Evolutionary conservation across 1,140 invertebrate genomes (phyloP).

Genomic region (Drosophila obscura): DNA sequence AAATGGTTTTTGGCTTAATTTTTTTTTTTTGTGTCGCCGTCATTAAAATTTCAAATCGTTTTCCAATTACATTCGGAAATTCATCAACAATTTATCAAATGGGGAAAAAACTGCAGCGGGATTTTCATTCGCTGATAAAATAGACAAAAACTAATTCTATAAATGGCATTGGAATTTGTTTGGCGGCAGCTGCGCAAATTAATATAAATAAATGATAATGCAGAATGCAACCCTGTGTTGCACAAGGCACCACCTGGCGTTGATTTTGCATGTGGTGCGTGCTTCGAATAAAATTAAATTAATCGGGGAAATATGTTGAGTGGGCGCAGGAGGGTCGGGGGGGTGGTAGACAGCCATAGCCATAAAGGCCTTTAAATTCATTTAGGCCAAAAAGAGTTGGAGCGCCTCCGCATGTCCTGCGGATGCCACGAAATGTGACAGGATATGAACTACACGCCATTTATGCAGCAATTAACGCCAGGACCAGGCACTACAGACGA

Average conservation of each 20-base stretch:
- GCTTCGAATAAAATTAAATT: constrained; percentile 66
- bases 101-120: not conserved
- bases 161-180: constrained; percentile 7
- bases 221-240: too few species aligned
- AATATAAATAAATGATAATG: too few species aligned
- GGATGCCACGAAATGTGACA: constrained; percentile 67
- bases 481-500: constrained; percentile 38
- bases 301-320: constrained; percentile 45
- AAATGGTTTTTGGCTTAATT: constrained; percentile 17
- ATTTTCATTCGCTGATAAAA: constrained; percentile 12
- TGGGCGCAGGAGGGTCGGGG: too few species aligned
- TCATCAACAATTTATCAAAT: constrained; percentile 41
- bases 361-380: constrained; percentile 74
- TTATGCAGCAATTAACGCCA: constrained; percentile 78
- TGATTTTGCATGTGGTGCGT: constrained; percentile 18
- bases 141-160: constrained; percentile 8
- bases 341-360: constrained; percentile 20
- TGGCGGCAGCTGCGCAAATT: not conserved
- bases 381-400: constrained; percentile 38
- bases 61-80: constrained; percentile 60
- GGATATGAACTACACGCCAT: constrained; percentile 77
- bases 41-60: constrained; percentile 72
- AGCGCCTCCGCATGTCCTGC: constrained; percentile 38
- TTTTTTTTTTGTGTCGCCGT: constrained; percentile 27
- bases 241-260: too few species aligned